These are phyloP conservation scores for Atopsyche davidsoni DNA, from an alignment of 1,140 invertebrate species.

Conservation along the genomic window DNA sequence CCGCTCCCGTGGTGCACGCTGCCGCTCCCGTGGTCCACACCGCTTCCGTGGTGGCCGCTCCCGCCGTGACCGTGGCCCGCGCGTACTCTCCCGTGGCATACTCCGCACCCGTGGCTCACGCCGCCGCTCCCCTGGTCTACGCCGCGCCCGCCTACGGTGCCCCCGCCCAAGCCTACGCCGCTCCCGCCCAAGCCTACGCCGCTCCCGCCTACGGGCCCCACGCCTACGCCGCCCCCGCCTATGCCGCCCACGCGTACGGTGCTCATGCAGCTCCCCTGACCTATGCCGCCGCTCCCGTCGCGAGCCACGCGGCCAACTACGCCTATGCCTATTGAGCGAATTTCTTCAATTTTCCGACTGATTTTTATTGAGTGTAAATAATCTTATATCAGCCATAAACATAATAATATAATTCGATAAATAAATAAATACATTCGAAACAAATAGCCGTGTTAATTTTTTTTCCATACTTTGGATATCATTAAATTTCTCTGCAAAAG, in stretches of 20 bases:
- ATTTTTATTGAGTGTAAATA: too few species aligned
- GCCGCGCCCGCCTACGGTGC: conserved; percentile 21
- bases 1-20: conserved; percentile 45
- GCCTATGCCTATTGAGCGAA: conserved; percentile 21
- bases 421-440: too few species aligned
- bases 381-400: too few species aligned
- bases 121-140: conserved; percentile 29
- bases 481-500: too few species aligned
- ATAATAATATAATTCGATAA: too few species aligned
- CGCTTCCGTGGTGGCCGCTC: neutral
- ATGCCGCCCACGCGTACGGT: conserved; percentile 6
- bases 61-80: conserved; percentile 11
- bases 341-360: neutral
- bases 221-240: conserved; percentile 1
- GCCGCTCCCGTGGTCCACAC: conserved; percentile 10
- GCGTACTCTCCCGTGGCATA: conserved; percentile 22
- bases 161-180: conserved; percentile 27
- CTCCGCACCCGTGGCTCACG: conserved; percentile 25
- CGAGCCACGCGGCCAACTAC: conserved; percentile 8
- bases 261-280: neutral
- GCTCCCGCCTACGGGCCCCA: conserved; percentile 2
- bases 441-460: too few species aligned
- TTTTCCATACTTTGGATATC: too few species aligned
- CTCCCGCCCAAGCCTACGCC: conserved; percentile 19
- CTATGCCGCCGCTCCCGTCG: conserved; percentile 7